A percentile compares a stretch with the other conserved stretches of the same genome.
Evolutionary conservation across 1,140 invertebrate species (phyloP).

Genomic region (Cherax quadricarinatus): DNA sequence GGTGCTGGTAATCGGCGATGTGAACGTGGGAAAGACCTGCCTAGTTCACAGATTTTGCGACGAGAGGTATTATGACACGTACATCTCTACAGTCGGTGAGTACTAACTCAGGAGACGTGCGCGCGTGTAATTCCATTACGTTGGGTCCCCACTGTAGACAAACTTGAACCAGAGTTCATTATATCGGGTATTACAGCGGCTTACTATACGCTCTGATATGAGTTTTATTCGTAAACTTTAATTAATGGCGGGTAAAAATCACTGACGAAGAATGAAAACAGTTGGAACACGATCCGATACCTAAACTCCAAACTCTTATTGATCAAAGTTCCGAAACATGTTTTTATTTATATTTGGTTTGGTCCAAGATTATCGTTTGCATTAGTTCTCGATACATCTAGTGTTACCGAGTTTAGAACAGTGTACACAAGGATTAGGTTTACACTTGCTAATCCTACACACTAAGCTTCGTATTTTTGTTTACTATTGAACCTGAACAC

Average conservation of each 20-base stretch:
- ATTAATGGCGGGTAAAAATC: too few species aligned
- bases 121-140: not conserved
- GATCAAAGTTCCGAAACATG: not conserved
- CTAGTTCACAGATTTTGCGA: conserved; percentile 93
- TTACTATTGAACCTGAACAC: too few species aligned
- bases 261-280: not conserved
- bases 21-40: conserved; percentile 94
- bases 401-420: too few species aligned
- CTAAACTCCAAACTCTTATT: not conserved
- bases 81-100: conserved; percentile 94
- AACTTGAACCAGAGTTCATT: not conserved
- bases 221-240: too few species aligned
- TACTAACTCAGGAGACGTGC: not conserved
- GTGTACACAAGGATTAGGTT: too few species aligned
- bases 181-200: not conserved
- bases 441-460: too few species aligned
- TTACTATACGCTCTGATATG: too few species aligned
- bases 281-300: not conserved
- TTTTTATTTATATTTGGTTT: too few species aligned
- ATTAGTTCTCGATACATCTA: too few species aligned
- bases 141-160: not conserved
- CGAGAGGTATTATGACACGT: conserved; percentile 92
- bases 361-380: too few species aligned
- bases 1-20: conserved; percentile 91
- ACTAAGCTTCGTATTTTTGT: too few species aligned